These are phyloP conservation scores for Battus philenor DNA, from an alignment of 1,140 invertebrate genomes.

Conservation along the genomic window DNA sequence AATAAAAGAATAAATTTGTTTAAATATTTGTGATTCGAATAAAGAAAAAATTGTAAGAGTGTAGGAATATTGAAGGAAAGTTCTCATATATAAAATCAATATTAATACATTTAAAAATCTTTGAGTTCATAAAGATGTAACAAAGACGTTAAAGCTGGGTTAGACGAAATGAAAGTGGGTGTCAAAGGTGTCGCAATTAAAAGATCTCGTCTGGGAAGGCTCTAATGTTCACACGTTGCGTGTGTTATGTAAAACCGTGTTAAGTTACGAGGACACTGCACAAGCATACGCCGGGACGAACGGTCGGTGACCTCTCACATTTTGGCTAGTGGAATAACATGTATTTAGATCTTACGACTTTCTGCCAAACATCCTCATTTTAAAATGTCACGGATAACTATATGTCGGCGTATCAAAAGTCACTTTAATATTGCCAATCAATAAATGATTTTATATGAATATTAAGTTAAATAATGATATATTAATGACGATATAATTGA, in stretches of 20 bases:
- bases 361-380: slow-evolving; percentile 15
- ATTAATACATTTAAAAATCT: no score
- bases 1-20: no score
- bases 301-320: slow-evolving; percentile 47
- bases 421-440: slow-evolving; percentile 9
- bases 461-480: not conserved
- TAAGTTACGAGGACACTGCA: slow-evolving; percentile 38
- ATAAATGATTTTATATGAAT: slow-evolving; percentile 6
- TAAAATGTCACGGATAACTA: slow-evolving; percentile 15
- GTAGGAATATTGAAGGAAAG: no score
- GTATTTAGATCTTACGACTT: slow-evolving; percentile 32
- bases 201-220: slow-evolving; percentile 2
- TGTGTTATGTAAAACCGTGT: slow-evolving; percentile 40
- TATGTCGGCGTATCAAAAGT: slow-evolving; percentile 9
- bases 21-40: no score
- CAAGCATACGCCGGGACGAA: slow-evolving; percentile 26
- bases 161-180: not conserved
- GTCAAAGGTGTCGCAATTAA: slow-evolving; percentile 1
- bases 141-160: no score
- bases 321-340: slow-evolving; percentile 36
- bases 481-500: slow-evolving; percentile 6
- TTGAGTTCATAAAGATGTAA: no score
- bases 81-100: no score
- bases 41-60: no score
- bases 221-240: slow-evolving; percentile 11